Percentiles rank a stretch among this genome's conserved stretches.
phyloP scores from a whole-genome alignment of 2,113 vertebrate genomes.

The Colinus virginianus region DNA sequence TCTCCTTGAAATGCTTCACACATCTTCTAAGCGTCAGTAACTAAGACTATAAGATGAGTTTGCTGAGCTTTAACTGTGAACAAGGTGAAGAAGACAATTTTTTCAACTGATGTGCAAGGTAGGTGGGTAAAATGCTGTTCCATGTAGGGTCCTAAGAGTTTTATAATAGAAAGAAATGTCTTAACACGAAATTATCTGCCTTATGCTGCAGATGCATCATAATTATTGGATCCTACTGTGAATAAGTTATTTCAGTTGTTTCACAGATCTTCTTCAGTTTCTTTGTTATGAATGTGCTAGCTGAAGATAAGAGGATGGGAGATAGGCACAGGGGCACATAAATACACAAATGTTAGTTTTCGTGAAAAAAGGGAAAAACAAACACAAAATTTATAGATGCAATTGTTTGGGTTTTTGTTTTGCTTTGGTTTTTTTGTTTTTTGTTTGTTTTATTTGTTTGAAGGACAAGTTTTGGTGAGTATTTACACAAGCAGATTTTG shows the following conservation, averaged over 20 bases:
- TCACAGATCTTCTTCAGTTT: conserved; percentile 1
- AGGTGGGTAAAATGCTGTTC: conserved; percentile 8
- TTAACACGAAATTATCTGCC: conserved; percentile 45
- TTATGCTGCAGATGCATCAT: background rate
- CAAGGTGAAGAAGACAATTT: conserved; percentile 41
- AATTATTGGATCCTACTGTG: background rate
- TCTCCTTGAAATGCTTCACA: conserved; percentile 13
- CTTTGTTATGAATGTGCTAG: background rate
- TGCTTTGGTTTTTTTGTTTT: background rate
- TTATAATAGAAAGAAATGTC: conserved; percentile 24
- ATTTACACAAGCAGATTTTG: conserved; percentile 24
- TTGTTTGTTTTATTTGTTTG: background rate
- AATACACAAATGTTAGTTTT: background rate
- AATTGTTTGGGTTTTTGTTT: background rate
- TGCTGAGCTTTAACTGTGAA: background rate
- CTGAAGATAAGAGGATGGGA: background rate
- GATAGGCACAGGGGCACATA: rapidly evolving
- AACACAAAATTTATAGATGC: conserved; percentile 10
- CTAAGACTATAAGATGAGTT: background rate
- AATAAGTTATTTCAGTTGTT: conserved; percentile 6
- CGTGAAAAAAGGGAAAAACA: background rate
- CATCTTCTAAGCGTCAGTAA: background rate
- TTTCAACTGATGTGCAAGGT: background rate
- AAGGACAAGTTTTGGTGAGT: background rate
- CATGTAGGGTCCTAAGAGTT: background rate